These are phyloP conservation scores for Nebria ingens DNA, from an alignment of 1,140 invertebrate species.

Conservation along the genomic window DNA sequence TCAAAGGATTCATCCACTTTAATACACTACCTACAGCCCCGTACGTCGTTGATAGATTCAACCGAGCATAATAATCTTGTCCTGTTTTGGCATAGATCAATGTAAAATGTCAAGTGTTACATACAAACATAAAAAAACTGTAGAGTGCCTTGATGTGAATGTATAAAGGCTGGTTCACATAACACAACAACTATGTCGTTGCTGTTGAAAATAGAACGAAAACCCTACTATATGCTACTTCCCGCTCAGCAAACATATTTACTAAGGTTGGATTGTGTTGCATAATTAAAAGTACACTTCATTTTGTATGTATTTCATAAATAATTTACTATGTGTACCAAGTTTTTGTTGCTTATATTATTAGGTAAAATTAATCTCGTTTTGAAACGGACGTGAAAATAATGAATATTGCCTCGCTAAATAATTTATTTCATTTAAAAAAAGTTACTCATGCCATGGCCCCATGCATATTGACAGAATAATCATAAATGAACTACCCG, in stretches of 20 bases:
- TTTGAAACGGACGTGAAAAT: not conserved
- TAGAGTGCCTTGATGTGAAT: not conserved
- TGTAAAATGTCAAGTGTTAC: not conserved
- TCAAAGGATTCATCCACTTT: not conserved
- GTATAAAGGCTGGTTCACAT: not conserved
- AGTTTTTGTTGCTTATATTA: not conserved
- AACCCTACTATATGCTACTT: too few relatives aligned
- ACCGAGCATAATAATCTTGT: not conserved
- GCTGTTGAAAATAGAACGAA: not conserved
- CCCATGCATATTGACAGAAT: too few relatives aligned
- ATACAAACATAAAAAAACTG: not conserved
- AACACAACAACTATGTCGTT: not conserved
- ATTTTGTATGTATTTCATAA: constrained; percentile 5
- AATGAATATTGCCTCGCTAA: too few relatives aligned
- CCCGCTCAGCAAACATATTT: not conserved
- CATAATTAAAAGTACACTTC: constrained; percentile 9
- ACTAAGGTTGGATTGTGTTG: not conserved
- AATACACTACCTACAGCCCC: not conserved
- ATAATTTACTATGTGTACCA: not conserved
- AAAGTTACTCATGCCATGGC: too few relatives aligned
- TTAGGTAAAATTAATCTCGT: not conserved
- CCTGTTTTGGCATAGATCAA: constrained; percentile 9
- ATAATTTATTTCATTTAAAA: too few relatives aligned
- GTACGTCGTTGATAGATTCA: too few relatives aligned
- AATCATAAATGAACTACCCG: too few relatives aligned